A percentile compares a stretch with the other conserved stretches of the same genome.
Evolutionary conservation across 2,797 vertebrate genomes (phyloP).

Genomic region (Enoplosus armatus): DNA sequence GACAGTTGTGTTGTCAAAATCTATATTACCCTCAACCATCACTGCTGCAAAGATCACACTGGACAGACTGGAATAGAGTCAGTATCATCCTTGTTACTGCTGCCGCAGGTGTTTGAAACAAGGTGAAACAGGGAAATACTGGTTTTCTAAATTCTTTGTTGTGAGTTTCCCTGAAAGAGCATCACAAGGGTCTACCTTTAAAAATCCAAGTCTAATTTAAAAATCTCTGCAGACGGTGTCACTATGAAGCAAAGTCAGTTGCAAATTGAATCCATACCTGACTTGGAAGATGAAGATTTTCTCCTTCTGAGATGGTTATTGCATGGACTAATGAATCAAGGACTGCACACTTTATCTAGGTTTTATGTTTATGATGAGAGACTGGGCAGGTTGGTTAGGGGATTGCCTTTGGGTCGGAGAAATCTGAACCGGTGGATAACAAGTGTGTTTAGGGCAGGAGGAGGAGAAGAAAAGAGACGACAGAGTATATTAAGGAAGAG

Average conservation of each 20-base stretch:
- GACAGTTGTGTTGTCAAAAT: not conserved
- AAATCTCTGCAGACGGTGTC: not conserved
- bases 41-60: not conserved
- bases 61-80: too few species aligned
- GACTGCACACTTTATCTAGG: not conserved
- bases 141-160: not conserved
- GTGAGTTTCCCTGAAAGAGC: not conserved
- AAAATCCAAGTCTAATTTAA: not conserved
- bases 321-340: not conserved
- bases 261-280: not conserved
- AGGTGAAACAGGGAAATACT: not conserved
- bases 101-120: not conserved
- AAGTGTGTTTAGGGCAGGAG: not conserved
- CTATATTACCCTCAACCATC: not conserved
- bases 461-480: not conserved
- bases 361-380: not conserved
- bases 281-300: not conserved
- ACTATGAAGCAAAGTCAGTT: too few species aligned
- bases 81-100: too few species aligned
- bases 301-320: not conserved
- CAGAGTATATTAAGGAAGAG: not conserved
- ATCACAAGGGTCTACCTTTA: not conserved
- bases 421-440: constrained; percentile 9
- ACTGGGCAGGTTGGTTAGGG: not conserved
- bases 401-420: constrained; percentile 14